Evolutionary conservation across 2,888 invertebrate genomes (phyloP), one percentile per base, ranked within the genome.

Genomic region (Teinopalpus imperialis): DNA sequence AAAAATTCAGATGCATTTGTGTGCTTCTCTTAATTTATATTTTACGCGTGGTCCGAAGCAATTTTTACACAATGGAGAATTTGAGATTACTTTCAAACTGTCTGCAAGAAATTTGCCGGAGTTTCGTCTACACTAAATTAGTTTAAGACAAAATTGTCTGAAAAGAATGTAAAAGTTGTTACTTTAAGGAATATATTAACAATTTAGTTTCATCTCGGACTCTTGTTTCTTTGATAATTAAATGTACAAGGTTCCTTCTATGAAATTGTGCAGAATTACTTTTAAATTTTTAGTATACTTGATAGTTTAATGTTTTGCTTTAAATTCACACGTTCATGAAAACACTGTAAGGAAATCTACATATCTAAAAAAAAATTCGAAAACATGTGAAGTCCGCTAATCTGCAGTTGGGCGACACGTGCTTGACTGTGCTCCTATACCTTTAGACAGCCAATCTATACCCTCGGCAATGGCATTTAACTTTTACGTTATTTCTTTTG

Each of bases 31-130:
- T 12, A n/a, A 30, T 40, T 30, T 40, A 30, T 21, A 20, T 30
- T 21, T 20, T 13, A 13, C 30, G 8, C 2, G 8, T 10, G 1
- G 14, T 30, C 13, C 39, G 20, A 14, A 40, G 14, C 21, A 29
- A 20, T 30, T 31, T 31, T 31, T 18, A 14, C 16, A 42, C 32
- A 43, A 43, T 35, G 13, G 20, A 4, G 26, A 9, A 29, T 34
- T 35, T 5, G 6, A 34, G 14, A 34, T 35, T 40, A 30, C 23
- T 30, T 21, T 7, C n/a, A 3, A 34, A 27, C 3, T 12, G 18
- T 12, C 8, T 6, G 21, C 9, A 21, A 9, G 6, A 43, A 35
- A 20, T 27, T n/a, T 34, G 2, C 3, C 14, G 1, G 12, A 18
- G 14, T 27, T 27, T 32, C n/a, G n/a, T 21, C 8, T 14, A 8